These are phyloP conservation scores for Poeciliopsis gracilis DNA, from an alignment of 2,797 vertebrate genomes.

Conservation along the genomic window DNA sequence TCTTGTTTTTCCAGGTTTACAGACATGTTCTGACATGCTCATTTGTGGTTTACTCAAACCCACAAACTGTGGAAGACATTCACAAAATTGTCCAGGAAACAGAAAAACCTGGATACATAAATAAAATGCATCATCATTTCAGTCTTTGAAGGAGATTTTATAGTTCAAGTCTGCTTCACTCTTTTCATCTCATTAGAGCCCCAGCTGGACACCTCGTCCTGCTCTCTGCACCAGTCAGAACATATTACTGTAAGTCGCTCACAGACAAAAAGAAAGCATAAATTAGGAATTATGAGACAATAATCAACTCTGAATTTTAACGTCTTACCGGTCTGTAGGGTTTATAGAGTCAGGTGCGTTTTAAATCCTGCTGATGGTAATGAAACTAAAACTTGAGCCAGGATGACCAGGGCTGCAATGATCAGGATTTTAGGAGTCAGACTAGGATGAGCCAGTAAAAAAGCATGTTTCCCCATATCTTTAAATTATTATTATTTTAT, in stretches of 20 bases:
- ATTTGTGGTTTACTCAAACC: conserved; percentile 1
- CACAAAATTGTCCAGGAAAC: background rate
- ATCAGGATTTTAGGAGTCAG: no score
- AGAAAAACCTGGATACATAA: background rate
- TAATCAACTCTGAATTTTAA: conserved; percentile 28
- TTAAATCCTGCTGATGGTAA: conserved; percentile 5
- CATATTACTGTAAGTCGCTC: conserved; percentile 27
- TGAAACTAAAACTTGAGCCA: conserved; percentile 12
- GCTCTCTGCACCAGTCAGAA: conserved; percentile 24
- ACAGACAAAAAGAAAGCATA: conserved; percentile 19
- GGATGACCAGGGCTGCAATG: background rate
- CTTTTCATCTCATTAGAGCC: conserved; percentile 31
- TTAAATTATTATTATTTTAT: background rate
- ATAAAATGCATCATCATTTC: conserved; percentile 8
- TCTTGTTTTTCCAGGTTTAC: conserved; percentile 26
- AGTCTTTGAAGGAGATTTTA: conserved; percentile 15
- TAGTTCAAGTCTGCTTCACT: conserved; percentile 20
- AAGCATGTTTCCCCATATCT: background rate
- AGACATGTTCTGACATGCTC: conserved; percentile 10
- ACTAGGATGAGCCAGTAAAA: background rate
- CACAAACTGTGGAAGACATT: conserved; percentile 7
- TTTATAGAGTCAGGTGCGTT: background rate
- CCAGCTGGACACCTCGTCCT: conserved; percentile 9
- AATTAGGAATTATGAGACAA: conserved; percentile 20
- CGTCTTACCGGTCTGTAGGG: conserved; percentile 1